Evolutionary conservation across 64 coral and sea anemone species (phyloP).

Genomic region (Trachythela sp.): DNA sequence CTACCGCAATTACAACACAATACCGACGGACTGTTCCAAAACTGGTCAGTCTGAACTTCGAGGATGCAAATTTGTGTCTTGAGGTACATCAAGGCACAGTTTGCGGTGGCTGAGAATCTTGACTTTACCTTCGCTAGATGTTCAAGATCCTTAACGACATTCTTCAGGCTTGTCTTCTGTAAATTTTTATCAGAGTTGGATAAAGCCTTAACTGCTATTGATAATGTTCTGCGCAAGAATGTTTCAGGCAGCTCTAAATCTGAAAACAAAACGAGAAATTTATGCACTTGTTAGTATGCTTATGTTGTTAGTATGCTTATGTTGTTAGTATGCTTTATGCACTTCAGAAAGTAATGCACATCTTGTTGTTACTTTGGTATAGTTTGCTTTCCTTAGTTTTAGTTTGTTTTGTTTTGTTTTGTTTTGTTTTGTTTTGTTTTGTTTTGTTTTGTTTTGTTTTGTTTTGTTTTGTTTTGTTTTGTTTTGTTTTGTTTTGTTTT

Average conservation of each 20-base stretch:
- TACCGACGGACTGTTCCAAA: conserved; percentile 67
- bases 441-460: too few species aligned
- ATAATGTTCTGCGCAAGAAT: not conserved
- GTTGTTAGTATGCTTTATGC: too few species aligned
- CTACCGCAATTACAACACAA: conserved; percentile 67
- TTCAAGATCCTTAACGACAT: conserved; percentile 58
- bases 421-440: too few species aligned
- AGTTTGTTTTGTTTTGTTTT: too few species aligned
- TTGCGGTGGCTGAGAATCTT: conserved; percentile 42
- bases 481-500: too few species aligned
- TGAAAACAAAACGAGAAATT: not conserved
- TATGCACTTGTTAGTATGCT: not conserved
- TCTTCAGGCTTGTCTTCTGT: not conserved
- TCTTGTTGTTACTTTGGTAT: too few species aligned
- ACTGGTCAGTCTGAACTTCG: conserved; percentile 69
- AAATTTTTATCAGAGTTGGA: not conserved
- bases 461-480: too few species aligned
- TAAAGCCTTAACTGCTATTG: not conserved
- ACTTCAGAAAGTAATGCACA: too few species aligned
- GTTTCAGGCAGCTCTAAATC: not conserved
- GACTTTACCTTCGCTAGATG: conserved; percentile 64
- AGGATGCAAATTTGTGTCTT: conserved; percentile 60
- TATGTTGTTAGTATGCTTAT: not conserved
- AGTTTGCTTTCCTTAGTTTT: too few species aligned
- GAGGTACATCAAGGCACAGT: conserved; percentile 72